These are phyloP conservation scores for Trachemys scripta DNA, from an alignment of 2,113 vertebrate species.

Conservation along the genomic window DNA sequence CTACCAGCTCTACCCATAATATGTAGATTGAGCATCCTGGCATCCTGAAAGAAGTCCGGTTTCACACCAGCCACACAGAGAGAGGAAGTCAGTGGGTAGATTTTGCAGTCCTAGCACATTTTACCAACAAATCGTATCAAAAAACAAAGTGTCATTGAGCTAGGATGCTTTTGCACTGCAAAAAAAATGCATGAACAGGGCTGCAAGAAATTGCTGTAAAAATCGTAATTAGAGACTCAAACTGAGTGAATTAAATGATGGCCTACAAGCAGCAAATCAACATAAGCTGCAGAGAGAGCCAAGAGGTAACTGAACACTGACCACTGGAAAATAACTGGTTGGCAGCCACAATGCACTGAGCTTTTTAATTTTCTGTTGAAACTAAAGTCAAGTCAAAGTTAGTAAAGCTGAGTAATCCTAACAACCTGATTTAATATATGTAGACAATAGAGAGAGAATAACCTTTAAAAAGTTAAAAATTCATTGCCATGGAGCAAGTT, in stretches of 20 bases:
- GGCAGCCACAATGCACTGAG: background rate
- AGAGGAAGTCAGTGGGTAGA: background rate
- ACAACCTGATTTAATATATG: slow-evolving; percentile 22
- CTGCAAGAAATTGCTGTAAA: slow-evolving; percentile 41
- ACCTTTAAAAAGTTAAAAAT: slow-evolving; percentile 6
- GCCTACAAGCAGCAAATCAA: slow-evolving; percentile 46
- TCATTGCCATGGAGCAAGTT: slow-evolving; percentile 22
- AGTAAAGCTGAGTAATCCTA: slow-evolving; percentile 57
- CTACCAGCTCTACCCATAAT: background rate
- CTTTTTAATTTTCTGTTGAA: background rate
- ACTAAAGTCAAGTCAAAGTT: slow-evolving; percentile 47
- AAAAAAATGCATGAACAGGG: background rate
- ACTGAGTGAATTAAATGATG: slow-evolving; percentile 29
- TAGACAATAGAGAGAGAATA: background rate
- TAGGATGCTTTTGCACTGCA: background rate
- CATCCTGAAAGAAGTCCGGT: background rate
- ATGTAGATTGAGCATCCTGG: background rate
- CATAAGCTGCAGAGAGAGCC: slow-evolving; percentile 46
- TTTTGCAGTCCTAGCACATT: background rate
- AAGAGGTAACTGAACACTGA: slow-evolving; percentile 23
- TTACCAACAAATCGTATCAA: background rate
- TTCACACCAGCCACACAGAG: background rate
- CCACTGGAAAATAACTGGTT: slow-evolving; percentile 28
- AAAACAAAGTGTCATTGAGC: background rate
- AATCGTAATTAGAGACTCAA: background rate